A percentile compares a stretch with the other conserved stretches of the same genome.
Conservation (phyloP, 2,113 vertebrate genomes). For the Chascanopsetta lugubris region DNA sequence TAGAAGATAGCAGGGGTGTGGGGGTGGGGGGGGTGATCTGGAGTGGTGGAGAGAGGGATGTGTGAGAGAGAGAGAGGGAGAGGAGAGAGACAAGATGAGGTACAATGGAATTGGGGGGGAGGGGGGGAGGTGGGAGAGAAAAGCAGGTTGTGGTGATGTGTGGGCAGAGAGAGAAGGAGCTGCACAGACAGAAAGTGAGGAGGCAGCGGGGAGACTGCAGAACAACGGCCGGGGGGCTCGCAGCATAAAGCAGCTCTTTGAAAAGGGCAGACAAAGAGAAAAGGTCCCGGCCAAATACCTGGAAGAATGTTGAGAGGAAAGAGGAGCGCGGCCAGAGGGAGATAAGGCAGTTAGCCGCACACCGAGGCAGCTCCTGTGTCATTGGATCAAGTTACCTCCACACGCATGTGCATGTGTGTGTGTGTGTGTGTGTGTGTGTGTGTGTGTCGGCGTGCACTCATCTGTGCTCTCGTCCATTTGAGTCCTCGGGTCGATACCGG, state of each 20-base stretch:
- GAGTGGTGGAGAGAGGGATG: too few relatives aligned
- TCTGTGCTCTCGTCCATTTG: slow-evolving; percentile 60
- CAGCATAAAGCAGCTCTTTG: slow-evolving; percentile 79
- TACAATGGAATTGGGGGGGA: too few relatives aligned
- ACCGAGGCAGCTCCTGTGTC: slow-evolving; percentile 76
- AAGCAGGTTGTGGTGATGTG: slow-evolving; percentile 40
- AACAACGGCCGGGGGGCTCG: slow-evolving; percentile 64
- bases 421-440: slow-evolving; percentile 15
- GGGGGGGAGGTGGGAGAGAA: not conserved
- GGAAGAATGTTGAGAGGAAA: slow-evolving; percentile 82
- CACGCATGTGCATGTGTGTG: slow-evolving; percentile 19
- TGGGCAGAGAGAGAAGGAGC: slow-evolving; percentile 49
- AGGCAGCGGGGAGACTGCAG: slow-evolving; percentile 52
- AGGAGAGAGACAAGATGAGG: slow-evolving; percentile 14
- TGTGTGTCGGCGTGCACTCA: too few relatives aligned
- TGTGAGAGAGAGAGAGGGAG: slow-evolving; percentile 26
- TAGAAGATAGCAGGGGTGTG: slow-evolving; percentile 32
- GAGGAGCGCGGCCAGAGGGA: slow-evolving; percentile 75
- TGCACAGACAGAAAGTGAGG: slow-evolving; percentile 14
- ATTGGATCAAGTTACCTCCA: slow-evolving; percentile 70
- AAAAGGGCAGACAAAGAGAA: slow-evolving; percentile 81
- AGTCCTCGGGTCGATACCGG: slow-evolving; percentile 59
- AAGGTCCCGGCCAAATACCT: slow-evolving; percentile 81
- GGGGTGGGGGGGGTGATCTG: slow-evolving; percentile 5
- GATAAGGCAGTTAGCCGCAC: slow-evolving; percentile 80